Conservation (phyloP, 2,113 vertebrate genomes). For the Chionis minor region DNA sequence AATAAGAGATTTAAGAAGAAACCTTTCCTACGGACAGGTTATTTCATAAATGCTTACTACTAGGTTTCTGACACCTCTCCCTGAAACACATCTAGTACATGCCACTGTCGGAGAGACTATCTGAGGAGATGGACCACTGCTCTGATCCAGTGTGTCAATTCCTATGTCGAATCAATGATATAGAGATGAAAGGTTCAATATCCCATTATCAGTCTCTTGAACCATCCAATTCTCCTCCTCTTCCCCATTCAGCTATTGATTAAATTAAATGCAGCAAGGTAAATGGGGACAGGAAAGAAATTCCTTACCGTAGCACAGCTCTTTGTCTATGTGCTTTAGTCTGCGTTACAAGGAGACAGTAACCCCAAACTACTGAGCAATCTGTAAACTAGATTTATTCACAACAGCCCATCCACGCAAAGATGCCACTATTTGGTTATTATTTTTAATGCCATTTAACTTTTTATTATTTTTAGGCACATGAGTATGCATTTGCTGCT, state of each 20-base stretch:
- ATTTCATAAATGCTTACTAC: not conserved
- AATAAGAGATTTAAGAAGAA: not conserved
- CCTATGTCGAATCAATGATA: constrained; percentile 54
- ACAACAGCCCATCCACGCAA: constrained; percentile 21
- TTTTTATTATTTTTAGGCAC: constrained; percentile 50
- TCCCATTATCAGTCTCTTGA: constrained; percentile 62
- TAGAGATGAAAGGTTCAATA: constrained; percentile 57
- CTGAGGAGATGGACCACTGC: constrained; percentile 27
- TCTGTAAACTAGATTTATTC: constrained; percentile 16
- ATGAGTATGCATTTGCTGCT: constrained; percentile 68
- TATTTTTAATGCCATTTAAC: constrained; percentile 35
- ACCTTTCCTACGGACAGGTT: not conserved
- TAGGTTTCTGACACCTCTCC: not conserved
- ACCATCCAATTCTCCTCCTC: constrained; percentile 49
- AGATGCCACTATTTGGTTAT: not conserved
- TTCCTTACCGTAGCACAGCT: constrained; percentile 23
- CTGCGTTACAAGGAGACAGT: not conserved
- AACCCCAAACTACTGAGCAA: constrained; percentile 16
- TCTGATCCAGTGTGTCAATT: constrained; percentile 59
- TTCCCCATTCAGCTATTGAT: constrained; percentile 63
- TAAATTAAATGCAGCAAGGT: constrained; percentile 47
- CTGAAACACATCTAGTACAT: not conserved
- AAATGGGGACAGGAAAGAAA: constrained; percentile 53
- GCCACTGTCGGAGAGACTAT: not conserved
- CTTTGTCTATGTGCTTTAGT: not conserved